phyloP scores from a whole-genome alignment of 2,113 vertebrate genomes.

The Scytalopus superciliaris region DNA sequence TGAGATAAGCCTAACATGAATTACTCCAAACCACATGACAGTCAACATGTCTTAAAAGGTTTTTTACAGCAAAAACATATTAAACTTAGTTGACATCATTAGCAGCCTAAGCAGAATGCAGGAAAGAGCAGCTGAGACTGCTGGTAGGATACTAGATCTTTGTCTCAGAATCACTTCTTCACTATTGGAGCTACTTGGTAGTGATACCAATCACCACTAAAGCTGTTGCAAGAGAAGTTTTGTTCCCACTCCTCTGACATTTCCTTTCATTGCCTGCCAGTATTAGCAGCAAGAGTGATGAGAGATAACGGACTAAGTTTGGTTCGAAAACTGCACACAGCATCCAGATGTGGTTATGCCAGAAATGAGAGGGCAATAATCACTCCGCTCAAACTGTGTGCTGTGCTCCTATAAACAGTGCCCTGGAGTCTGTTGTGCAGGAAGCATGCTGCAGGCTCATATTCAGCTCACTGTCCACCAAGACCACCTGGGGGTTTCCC shows the following conservation, averaged over 20 bases:
- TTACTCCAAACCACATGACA: background rate
- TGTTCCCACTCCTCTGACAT: background rate
- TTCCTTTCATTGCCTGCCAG: background rate
- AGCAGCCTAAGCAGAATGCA: background rate
- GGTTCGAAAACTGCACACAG: background rate
- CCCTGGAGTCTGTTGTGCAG: background rate
- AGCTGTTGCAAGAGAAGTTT: background rate
- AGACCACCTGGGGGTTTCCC: background rate
- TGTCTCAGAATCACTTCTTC: background rate
- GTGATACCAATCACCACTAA: background rate
- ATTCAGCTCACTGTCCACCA: background rate
- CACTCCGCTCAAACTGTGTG: background rate
- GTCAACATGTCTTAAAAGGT: background rate
- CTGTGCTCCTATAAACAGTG: background rate
- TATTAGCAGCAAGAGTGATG: background rate
- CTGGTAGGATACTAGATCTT: background rate
- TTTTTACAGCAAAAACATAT: background rate
- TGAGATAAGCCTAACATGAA: background rate
- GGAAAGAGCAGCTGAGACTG: background rate
- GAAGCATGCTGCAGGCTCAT: background rate
- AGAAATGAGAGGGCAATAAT: background rate
- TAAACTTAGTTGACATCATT: background rate
- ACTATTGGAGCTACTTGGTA: background rate
- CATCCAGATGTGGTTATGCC: background rate
- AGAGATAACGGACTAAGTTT: background rate